phyloP scores from a whole-genome alignment of 2,888 invertebrate species.

The Operophtera brumata region DNA sequence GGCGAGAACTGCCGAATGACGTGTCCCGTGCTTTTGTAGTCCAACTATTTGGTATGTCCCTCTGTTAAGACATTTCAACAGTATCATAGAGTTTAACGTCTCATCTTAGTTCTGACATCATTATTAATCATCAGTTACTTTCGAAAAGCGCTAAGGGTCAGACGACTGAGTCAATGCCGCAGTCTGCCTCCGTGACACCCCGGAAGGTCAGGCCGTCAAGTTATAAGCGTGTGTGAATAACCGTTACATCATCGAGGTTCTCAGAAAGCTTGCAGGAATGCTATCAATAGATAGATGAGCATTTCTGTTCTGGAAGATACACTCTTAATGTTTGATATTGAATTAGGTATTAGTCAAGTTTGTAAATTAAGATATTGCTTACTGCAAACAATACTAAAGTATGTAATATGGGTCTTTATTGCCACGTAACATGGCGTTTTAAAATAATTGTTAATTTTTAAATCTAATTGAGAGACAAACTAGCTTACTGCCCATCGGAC shows the following conservation, averaged over 20 bases:
- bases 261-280: background rate
- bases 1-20: too few species aligned
- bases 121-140: constrained; percentile 2
- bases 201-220: constrained; percentile 13
- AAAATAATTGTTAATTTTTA: too few species aligned
- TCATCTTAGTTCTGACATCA: constrained; percentile 4
- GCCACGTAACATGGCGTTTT: too few species aligned
- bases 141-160: constrained; percentile 9
- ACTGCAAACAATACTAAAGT: too few species aligned
- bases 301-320: constrained; percentile 1
- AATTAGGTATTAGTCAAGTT: constrained; percentile 4
- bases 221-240: constrained; percentile 10
- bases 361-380: too few species aligned
- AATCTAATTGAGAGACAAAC: too few species aligned
- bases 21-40: too few species aligned
- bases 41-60: too few species aligned
- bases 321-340: background rate
- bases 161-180: constrained; percentile 16
- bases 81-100: background rate
- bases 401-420: too few species aligned
- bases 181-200: constrained; percentile 10
- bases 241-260: constrained; percentile 18
- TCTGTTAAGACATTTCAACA: too few species aligned
- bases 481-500: too few species aligned
- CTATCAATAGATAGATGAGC: constrained; percentile 9